Evolutionary conservation across 1,140 invertebrate species (phyloP).

Genomic region (Trialeurodes vaporariorum): DNA sequence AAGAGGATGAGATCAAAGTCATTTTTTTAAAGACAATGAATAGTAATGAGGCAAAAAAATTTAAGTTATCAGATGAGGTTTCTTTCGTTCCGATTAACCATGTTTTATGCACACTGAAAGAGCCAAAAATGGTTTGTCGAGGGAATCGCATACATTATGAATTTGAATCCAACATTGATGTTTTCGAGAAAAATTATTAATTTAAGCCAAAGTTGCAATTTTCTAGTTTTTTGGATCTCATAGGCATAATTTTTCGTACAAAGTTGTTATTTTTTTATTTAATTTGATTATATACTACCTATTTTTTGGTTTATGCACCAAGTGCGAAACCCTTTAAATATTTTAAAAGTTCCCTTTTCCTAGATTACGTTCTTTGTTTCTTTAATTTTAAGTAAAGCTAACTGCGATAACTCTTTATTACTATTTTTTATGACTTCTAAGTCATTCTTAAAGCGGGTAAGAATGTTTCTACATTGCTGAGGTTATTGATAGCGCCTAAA

Average conservation of each 20-base stretch:
- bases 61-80: background rate
- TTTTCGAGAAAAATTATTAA: background rate
- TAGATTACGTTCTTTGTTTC: background rate
- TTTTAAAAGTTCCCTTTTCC: background rate
- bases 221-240: background rate
- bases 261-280: background rate
- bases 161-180: background rate
- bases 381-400: no score
- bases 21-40: background rate
- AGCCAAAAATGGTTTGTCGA: background rate
- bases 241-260: background rate
- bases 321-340: no score
- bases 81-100: background rate
- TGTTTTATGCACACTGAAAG: background rate
- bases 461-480: no score
- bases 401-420: no score
- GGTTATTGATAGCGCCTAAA: no score
- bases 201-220: background rate
- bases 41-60: background rate
- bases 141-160: background rate
- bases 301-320: no score
- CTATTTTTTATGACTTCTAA: no score
- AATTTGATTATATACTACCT: no score
- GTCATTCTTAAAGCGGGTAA: no score
- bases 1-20: background rate